These are phyloP conservation scores for Andrena hattorfiana DNA, from an alignment of 2,888 invertebrate genomes.

Conservation along the genomic window DNA sequence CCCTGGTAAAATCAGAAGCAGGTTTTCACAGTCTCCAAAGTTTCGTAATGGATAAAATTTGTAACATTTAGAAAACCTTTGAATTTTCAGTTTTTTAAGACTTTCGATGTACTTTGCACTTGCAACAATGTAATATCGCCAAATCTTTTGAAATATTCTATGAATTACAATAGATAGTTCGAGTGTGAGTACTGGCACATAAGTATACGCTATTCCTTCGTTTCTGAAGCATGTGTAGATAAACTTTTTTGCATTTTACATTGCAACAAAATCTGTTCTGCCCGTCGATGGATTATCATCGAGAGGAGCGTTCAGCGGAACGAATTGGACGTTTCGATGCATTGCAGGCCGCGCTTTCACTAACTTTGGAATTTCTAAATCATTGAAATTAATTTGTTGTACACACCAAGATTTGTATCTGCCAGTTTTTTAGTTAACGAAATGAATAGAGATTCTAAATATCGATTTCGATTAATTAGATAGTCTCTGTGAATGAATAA, in stretches of 20 bases:
- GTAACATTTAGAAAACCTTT: too few relatives aligned
- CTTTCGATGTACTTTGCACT: not conserved
- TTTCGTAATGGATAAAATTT: too few relatives aligned
- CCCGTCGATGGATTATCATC: not conserved
- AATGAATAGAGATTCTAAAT: not conserved
- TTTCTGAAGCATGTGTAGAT: too few relatives aligned
- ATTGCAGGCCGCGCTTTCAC: slow-evolving; percentile 11
- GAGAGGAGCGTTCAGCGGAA: slow-evolving; percentile 5
- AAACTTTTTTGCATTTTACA: not conserved
- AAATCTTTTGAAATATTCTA: slow-evolving; percentile 12
- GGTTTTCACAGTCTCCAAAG: too few relatives aligned
- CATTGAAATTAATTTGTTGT: not conserved
- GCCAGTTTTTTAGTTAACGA: not conserved
- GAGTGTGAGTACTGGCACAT: not conserved
- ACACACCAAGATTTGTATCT: not conserved
- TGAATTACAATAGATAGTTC: slow-evolving; percentile 1
- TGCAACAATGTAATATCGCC: not conserved
- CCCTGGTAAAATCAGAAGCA: too few relatives aligned
- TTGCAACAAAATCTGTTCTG: slow-evolving; percentile 13
- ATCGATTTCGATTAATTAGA: not conserved
- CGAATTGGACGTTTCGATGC: slow-evolving; percentile 10
- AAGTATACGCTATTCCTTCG: too few relatives aligned
- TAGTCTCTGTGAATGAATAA: not conserved
- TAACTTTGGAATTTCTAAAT: slow-evolving; percentile 5
- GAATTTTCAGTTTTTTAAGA: too few relatives aligned